Conservation (phyloP, 1,140 invertebrate genomes). For the Bilobella aurantiaca region DNA sequence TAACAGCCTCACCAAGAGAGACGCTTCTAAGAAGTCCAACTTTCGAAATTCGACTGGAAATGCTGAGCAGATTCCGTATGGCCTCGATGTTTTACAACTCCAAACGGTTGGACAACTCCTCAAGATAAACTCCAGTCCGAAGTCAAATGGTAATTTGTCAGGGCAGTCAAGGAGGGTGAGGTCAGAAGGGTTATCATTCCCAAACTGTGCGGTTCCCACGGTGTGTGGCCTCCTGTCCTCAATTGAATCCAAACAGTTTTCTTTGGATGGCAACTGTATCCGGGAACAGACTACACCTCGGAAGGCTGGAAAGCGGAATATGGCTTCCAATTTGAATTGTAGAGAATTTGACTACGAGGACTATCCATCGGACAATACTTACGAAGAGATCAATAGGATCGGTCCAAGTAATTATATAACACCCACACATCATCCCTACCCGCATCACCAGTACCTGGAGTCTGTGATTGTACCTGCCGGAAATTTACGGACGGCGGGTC, state of each 20-base stretch:
- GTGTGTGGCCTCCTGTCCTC: constrained; percentile 2
- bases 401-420: neutral
- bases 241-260: neutral
- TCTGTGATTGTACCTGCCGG: constrained; percentile 28
- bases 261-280: too few species aligned
- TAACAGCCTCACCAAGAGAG: too few species aligned
- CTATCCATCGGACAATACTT: neutral
- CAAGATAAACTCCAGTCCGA: neutral
- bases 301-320: neutral
- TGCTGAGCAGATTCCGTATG: too few species aligned
- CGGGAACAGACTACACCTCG: too few species aligned
- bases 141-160: neutral
- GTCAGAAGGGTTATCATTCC: neutral
- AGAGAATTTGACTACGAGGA: neutral
- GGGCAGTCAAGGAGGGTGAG: neutral
- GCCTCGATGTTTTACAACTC: neutral
- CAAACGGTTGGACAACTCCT: neutral
- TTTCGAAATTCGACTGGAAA: too few species aligned
- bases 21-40: too few species aligned
- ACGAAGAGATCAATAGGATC: neutral
- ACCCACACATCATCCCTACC: neutral
- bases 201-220: neutral
- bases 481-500: too few species aligned
- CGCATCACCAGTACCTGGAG: constrained; percentile 31
- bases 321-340: neutral